Percentiles rank a stretch among this genome's conserved stretches.
Conservation (phyloP, 30 jellyfish, hydroid and myxozoan genomes). For the Nemopilema nomurai region DNA sequence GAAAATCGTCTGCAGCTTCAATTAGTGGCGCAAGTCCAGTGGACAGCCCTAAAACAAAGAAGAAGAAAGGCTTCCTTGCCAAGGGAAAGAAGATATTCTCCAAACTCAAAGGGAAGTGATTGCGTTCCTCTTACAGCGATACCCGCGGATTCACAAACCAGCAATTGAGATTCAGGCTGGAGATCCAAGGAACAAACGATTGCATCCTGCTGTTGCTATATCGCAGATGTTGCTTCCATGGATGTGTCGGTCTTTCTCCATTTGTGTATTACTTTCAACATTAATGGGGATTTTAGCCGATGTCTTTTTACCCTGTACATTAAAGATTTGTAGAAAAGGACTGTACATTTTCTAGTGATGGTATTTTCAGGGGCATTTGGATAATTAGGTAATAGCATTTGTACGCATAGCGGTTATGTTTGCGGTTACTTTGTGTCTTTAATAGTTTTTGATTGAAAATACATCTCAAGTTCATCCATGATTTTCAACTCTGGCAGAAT, state of each 20-base stretch:
- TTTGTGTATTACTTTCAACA: not conserved
- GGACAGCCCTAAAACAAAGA: slow-evolving; percentile 75
- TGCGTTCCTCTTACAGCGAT: not conserved
- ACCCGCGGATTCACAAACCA: not conserved
- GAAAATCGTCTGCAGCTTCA: slow-evolving; percentile 56
- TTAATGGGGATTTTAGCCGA: not conserved
- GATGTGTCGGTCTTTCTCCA: not conserved
- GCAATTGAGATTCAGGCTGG: not conserved
- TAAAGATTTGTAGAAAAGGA: not conserved
- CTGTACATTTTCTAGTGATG: not conserved
- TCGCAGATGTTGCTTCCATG: not conserved
- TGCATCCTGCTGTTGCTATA: not conserved
- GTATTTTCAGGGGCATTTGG: not conserved
- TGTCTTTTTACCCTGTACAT: not conserved
- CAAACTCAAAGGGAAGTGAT: slow-evolving; percentile 70
- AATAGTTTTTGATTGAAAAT: not conserved
- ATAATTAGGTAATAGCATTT: not conserved
- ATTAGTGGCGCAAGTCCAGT: slow-evolving; percentile 62
- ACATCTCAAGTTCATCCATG: no score
- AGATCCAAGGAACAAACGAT: not conserved
- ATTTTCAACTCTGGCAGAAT: no score
- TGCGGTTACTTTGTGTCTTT: not conserved
- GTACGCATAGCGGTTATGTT: not conserved
- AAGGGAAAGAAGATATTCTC: slow-evolving; percentile 86
- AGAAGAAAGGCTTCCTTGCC: slow-evolving; percentile 66